Conservation (phyloP, 2,113 vertebrate genomes). For the Aplodontia rufa region DNA sequence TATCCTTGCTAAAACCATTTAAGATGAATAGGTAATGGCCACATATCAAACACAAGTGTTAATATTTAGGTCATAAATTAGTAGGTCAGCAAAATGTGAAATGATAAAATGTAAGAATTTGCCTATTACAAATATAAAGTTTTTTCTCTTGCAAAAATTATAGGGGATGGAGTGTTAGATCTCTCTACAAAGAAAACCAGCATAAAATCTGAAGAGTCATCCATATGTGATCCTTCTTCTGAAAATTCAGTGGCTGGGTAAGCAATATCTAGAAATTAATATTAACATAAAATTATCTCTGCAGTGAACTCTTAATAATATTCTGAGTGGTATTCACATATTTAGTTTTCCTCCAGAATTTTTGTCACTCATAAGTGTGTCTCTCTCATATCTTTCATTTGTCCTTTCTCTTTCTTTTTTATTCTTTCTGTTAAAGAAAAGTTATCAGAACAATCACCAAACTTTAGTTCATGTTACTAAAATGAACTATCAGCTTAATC, state of each 20-base stretch:
- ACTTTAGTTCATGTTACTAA: constrained; percentile 91
- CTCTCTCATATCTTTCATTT: constrained; percentile 88
- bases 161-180: constrained; percentile 96
- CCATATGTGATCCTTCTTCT: constrained; percentile 87
- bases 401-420: constrained; percentile 84
- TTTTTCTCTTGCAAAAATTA: constrained; percentile 76
- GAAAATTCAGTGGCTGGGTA: constrained; percentile 92
- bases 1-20: constrained; percentile 9
- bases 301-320: constrained; percentile 79
- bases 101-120: constrained; percentile 60
- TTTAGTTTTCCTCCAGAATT: constrained; percentile 81
- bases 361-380: constrained; percentile 87
- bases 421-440: constrained; percentile 90
- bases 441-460: constrained; percentile 93
- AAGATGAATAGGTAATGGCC: neutral
- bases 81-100: constrained; percentile 41
- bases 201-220: constrained; percentile 87
- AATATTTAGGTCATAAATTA: neutral
- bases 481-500: constrained; percentile 83
- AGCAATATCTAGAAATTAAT: constrained; percentile 84
- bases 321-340: constrained; percentile 78
- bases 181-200: constrained; percentile 95
- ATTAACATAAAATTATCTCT: constrained; percentile 76
- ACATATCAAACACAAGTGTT: constrained; percentile 19
- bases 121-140: constrained; percentile 76